Evolutionary conservation across 2,113 vertebrate species (phyloP), one percentile per base, ranked within the genome.

Genomic region (Axis porcinus): DNA sequence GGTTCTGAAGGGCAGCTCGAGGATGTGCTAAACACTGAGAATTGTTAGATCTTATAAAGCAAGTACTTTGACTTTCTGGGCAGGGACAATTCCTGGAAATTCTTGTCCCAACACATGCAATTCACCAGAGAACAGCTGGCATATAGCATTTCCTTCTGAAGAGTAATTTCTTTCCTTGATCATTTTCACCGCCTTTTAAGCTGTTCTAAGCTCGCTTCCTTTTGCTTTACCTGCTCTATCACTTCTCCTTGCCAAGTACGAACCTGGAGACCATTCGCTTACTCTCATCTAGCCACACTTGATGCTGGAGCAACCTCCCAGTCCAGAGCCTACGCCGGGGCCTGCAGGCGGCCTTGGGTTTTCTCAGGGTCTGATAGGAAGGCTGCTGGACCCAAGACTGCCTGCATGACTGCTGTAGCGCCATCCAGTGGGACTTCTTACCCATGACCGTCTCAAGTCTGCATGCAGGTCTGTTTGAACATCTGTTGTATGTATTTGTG

Each of bases 341-440:
- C 10, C 50, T 67, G 17, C 54, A 30, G 55, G 67, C 50, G 5
- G 23, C n/a, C 52, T 27, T 27, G 55, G 16, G 10, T 78, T 83
- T 92, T 30, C 90, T 87, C 36, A 33, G 7, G 28, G 36, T 5
- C 40, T 30, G 13, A 10, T 3, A 47, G 84, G 64, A 64, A 58
- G 25, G 10, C 85, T 50, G 17, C 60, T 36, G 25, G 93, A 17
- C 33, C 89, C 52, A 27, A 43, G 45, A 12, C 21, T 6, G 19
- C 86, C 52, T n/a, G 30, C 2, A 0, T 5, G 8, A 27, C 43
- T 7, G 2, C 2, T 14, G 40, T 15, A 1, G 2, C 43, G 2
- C 36, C 58, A 14, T 21, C 57, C 21, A 60, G 0, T 12, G 3
- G 4, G n/a, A 19, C 81, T 28, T 50, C 40, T 33, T 40, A 12